Conservation (phyloP, 2,888 invertebrate genomes). For the Lasius platythorax region DNA sequence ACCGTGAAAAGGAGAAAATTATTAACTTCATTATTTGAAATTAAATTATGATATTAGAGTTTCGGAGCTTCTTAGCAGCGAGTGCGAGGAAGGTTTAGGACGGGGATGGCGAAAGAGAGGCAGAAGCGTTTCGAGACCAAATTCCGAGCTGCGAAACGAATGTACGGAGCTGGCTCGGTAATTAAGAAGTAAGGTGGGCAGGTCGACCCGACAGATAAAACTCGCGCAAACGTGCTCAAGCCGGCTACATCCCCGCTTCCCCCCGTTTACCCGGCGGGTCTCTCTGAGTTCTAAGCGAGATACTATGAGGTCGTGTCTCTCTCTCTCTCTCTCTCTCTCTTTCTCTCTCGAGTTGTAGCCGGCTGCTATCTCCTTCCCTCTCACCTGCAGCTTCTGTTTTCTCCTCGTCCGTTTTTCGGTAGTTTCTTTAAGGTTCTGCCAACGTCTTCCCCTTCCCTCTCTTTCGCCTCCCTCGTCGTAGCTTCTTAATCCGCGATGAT, state of each 20-base stretch:
- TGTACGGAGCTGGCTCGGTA: slow-evolving; percentile 61
- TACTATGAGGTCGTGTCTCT: slow-evolving; percentile 36
- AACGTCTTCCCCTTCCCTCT: no score
- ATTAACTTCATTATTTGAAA: slow-evolving; percentile 15
- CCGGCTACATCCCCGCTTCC: slow-evolving; percentile 1
- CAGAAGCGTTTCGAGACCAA: slow-evolving; percentile 24
- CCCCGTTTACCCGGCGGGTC: not conserved
- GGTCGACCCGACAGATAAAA: slow-evolving; percentile 64
- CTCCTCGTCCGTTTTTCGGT: slow-evolving; percentile 45
- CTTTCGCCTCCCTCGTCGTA: slow-evolving; percentile 13
- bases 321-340: not conserved
- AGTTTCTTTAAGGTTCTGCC: slow-evolving; percentile 29
- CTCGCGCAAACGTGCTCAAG: slow-evolving; percentile 61
- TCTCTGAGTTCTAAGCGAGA: slow-evolving; percentile 44
- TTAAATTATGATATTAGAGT: slow-evolving; percentile 30
- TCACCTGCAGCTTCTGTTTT: slow-evolving; percentile 39
- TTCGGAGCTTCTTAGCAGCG: slow-evolving; percentile 11
- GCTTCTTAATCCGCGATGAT: slow-evolving; percentile 66
- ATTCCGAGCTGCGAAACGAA: slow-evolving; percentile 37
- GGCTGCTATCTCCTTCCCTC: slow-evolving; percentile 25
- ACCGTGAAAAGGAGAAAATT: not conserved
- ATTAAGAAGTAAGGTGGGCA: slow-evolving; percentile 72
- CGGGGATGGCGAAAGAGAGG: slow-evolving; percentile 5
- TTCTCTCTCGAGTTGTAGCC: not conserved
- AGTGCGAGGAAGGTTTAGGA: slow-evolving; percentile 6